Conservation (phyloP, 2,888 invertebrate genomes). For the Fragum sueziense region DNA sequence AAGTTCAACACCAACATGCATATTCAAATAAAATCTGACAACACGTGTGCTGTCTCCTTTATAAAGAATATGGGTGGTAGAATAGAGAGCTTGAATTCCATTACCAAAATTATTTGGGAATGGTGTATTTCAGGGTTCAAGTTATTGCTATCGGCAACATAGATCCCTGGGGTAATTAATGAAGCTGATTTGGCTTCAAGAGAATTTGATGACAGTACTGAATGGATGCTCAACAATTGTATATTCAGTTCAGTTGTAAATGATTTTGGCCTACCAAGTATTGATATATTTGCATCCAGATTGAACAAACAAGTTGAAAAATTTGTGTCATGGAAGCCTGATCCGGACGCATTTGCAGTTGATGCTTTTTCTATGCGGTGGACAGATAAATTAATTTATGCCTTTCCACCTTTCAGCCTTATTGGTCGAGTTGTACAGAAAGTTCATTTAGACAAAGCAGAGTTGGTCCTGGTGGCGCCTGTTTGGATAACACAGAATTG, state of each 20-base stretch:
- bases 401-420: slow-evolving; percentile 42
- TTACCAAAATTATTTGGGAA: slow-evolving; percentile 15
- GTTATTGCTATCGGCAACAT: slow-evolving; percentile 20
- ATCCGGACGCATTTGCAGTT: slow-evolving; percentile 25
- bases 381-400: slow-evolving; percentile 23
- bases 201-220: too few relatives aligned
- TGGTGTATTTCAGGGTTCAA: slow-evolving; percentile 10
- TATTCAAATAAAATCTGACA: too few relatives aligned
- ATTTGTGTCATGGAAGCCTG: slow-evolving; percentile 39
- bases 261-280: not conserved
- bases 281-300: not conserved
- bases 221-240: slow-evolving; percentile 18
- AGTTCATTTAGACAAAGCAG: too few relatives aligned
- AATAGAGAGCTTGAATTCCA: not conserved
- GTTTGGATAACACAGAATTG: too few relatives aligned
- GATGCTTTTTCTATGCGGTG: slow-evolving; percentile 37
- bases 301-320: slow-evolving; percentile 14
- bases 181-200: too few relatives aligned
- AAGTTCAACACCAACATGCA: not conserved
- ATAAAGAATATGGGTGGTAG: too few relatives aligned
- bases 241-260: slow-evolving; percentile 5
- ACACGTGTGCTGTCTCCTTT: too few relatives aligned
- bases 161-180: too few relatives aligned
- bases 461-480: slow-evolving; percentile 2
- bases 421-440: too few relatives aligned